A percentile compares a stretch with the other conserved stretches of the same genome.
phyloP scores from a whole-genome alignment of 1,140 invertebrate species.

The Drosophila guanche region DNA sequence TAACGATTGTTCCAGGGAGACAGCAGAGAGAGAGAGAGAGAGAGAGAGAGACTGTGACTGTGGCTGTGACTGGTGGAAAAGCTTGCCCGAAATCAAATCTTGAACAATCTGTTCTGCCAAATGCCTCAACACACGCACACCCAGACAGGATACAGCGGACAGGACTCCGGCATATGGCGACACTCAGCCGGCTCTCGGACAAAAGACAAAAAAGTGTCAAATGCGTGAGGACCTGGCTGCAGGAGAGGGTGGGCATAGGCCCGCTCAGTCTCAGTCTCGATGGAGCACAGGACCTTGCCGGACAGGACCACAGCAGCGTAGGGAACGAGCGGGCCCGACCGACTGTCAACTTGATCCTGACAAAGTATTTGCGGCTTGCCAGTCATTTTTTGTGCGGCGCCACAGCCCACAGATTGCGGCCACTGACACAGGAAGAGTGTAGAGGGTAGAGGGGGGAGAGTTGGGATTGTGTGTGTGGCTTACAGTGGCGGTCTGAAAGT shows the following conservation, averaged over 20 bases:
- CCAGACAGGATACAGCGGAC: background rate
- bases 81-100: constrained; percentile 73
- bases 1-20: constrained; percentile 63
- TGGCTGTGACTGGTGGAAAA: constrained; percentile 31
- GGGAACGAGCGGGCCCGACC: constrained; percentile 44
- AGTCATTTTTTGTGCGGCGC: constrained; percentile 70
- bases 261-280: no score
- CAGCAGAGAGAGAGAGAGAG: background rate
- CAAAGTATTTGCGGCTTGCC: constrained; percentile 79
- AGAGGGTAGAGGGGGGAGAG: background rate
- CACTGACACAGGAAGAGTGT: background rate
- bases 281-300: no score
- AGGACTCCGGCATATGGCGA: constrained; percentile 25
- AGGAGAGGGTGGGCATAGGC: background rate
- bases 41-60: background rate
- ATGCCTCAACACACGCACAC: constrained; percentile 42
- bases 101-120: constrained; percentile 73
- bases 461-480: background rate
- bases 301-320: background rate
- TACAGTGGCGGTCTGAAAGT: no score
- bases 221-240: constrained; percentile 42
- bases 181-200: constrained; percentile 10
- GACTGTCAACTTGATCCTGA: constrained; percentile 80
- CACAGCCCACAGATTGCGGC: constrained; percentile 45
- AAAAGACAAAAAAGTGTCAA: constrained; percentile 68